Base-by-base conservation (phyloP, 2,797 vertebrate genomes). In the Poeciliopsis presidionis region DNA sequence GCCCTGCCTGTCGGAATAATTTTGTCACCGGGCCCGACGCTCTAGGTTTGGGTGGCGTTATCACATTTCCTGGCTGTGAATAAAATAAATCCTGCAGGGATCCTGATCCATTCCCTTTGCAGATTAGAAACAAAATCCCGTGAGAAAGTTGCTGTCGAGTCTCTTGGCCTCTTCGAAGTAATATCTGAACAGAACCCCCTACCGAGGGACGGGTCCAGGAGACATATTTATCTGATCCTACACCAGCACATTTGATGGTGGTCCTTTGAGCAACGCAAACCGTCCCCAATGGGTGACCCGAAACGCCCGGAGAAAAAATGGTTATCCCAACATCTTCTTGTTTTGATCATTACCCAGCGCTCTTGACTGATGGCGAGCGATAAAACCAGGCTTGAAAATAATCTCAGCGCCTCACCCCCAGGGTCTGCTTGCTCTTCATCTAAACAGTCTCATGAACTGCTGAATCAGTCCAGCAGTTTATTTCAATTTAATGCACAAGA, bases 121-220 rank as follows among this genome's bases (percentile, higher is more conserved):
- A 73, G 36, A 80, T 75, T 82, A 45, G 59, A 81, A 76, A 47
- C 76, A 41, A 65, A 81, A 86, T 85, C 77, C 80, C 53, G 78
- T 43, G 39, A 83, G 69, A 11, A 16, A 75, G 25, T 74, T 84
- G 46, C 55, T 39, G 75, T 79, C 77, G 39, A 75, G 71, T 51
- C 71, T 78, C 28, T 6, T 46, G 70, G 61, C 82, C 47, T 78
- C 20, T n/a, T 82, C 28, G 6, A 13, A 46, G 65, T 43, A 67
- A 61, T 75, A 73, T 49, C 30, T 83, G 36, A 75, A 73, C 2
- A 20, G 36, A 76, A 78, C 70, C 76, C 22, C 49, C 49, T 75
- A 30, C 25, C 33, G 20, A 73, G 47, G 28, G 61, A 53, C 25
- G 36, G 74, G 11, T 55, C 51, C 8, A n/a, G 4, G 14, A 75